These are phyloP conservation scores for Poecilia wingei DNA, from an alignment of 2,797 vertebrate species.

Conservation along the genomic window DNA sequence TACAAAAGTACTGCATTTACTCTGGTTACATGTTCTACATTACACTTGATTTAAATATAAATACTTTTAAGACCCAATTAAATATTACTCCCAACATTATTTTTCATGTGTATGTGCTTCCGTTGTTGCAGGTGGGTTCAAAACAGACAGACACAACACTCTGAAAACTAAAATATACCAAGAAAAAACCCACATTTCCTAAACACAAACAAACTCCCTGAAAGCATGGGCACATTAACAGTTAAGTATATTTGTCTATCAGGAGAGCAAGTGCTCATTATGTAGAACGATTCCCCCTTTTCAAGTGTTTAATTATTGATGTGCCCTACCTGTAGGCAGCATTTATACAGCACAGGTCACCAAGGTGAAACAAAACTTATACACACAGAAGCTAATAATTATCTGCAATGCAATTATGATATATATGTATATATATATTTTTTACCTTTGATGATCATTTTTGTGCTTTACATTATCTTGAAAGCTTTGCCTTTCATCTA, in stretches of 20 bases:
- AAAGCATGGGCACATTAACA: not conserved
- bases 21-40: not conserved
- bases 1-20: not conserved
- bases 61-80: not conserved
- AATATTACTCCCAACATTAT: not conserved
- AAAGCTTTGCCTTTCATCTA: not conserved
- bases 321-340: constrained; percentile 36
- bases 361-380: constrained; percentile 15
- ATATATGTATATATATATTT: not conserved
- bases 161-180: not conserved
- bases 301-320: constrained; percentile 35
- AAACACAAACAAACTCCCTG: not conserved
- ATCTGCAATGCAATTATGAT: not conserved
- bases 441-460: not conserved
- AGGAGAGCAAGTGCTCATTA: constrained; percentile 14
- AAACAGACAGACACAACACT: not conserved
- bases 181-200: not conserved
- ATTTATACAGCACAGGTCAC: constrained; percentile 38
- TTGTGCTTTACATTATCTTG: not conserved
- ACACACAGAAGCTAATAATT: not conserved
- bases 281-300: constrained; percentile 18
- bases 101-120: not conserved
- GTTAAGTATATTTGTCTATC: constrained; percentile 17
- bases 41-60: not conserved
- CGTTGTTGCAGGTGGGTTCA: not conserved